Percentiles rank a stretch among this genome's conserved stretches.
These are phyloP conservation scores for Galagoides demidoff DNA, from an alignment of 2,797 vertebrate species.

Conservation along the genomic window DNA sequence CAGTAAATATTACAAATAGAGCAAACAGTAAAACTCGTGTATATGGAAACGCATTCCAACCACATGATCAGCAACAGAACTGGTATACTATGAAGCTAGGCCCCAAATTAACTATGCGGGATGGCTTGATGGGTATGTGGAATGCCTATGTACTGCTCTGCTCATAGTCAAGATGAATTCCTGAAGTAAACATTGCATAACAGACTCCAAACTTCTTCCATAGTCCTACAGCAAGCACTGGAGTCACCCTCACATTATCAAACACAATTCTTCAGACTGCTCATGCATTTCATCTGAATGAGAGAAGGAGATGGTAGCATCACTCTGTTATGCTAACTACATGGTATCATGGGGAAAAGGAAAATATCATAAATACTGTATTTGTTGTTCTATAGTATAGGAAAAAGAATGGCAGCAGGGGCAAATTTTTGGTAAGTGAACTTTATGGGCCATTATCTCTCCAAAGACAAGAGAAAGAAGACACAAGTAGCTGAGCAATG, in stretches of 20 bases:
- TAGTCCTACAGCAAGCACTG: not conserved
- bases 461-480: not conserved
- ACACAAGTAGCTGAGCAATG: not conserved
- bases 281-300: not conserved
- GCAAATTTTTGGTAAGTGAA: not conserved
- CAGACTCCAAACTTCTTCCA: not conserved
- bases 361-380: not conserved
- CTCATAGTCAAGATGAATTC: not conserved
- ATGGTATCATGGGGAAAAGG: not conserved
- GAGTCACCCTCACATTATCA: not conserved
- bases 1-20: slow-evolving; percentile 65
- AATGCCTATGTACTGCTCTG: not conserved
- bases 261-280: not conserved
- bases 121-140: not conserved
- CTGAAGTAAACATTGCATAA: not conserved
- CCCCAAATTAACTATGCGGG: not conserved
- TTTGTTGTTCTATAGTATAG: not conserved
- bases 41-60: slow-evolving; percentile 41
- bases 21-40: slow-evolving; percentile 56
- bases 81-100: not conserved
- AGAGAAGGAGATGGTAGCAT: not conserved
- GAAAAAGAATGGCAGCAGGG: not conserved
- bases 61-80: not conserved
- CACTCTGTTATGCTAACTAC: not conserved
- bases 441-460: not conserved